Conservation (phyloP, 2,797 vertebrate genomes). For the Rhynchotus rufescens region DNA sequence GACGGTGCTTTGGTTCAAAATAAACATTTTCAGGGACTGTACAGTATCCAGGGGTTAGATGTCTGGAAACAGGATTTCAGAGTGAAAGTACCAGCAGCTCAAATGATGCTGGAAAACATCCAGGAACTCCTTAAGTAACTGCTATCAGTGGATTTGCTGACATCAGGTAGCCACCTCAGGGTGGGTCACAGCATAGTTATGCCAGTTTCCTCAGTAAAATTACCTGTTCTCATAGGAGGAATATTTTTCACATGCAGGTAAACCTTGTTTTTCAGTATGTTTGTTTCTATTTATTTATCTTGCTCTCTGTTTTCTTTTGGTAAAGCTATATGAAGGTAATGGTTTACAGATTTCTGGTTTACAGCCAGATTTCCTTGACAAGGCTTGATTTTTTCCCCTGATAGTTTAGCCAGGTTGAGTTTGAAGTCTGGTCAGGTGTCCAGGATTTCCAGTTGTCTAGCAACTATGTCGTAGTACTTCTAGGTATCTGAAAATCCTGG, state of each 20-base stretch:
- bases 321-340: neutral
- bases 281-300: neutral
- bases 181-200: neutral
- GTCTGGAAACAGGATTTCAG: constrained; percentile 51
- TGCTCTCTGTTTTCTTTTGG: neutral
- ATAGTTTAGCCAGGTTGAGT: constrained; percentile 12
- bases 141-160: constrained; percentile 4
- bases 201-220: neutral
- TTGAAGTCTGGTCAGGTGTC: neutral
- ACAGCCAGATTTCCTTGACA: neutral
- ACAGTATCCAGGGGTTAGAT: constrained; percentile 14
- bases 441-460: constrained; percentile 23
- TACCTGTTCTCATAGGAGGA: neutral
- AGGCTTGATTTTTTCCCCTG: neutral
- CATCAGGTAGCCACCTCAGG: neutral
- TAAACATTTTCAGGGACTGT: neutral
- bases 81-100: constrained; percentile 35
- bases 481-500: neutral
- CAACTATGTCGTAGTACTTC: neutral
- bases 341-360: neutral
- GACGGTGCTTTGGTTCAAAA: constrained; percentile 9
- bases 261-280: neutral
- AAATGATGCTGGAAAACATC: constrained; percentile 35
- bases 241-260: neutral
- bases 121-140: neutral